These are phyloP conservation scores for Bombus sibiricus DNA, from an alignment of 1,140 invertebrate species.

Conservation along the genomic window DNA sequence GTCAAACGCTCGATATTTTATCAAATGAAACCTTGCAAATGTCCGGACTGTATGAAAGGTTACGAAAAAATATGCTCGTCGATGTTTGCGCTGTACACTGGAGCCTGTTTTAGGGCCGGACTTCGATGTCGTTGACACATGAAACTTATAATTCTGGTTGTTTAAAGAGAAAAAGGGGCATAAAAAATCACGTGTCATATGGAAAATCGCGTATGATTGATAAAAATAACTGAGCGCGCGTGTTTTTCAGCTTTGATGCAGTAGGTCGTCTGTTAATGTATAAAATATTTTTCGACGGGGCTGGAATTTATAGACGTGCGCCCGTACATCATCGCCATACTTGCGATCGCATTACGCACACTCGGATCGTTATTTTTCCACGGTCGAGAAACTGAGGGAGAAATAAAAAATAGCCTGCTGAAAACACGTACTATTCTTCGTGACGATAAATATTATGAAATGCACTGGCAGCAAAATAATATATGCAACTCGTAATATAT, in stretches of 20 bases:
- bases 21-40: too few species aligned
- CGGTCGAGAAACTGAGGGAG: neutral
- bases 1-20: too few species aligned
- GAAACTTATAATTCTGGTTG: neutral
- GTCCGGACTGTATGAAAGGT: neutral
- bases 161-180: neutral
- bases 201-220: constrained; percentile 20
- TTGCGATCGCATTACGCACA: constrained; percentile 30
- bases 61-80: neutral
- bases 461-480: neutral
- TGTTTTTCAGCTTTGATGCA: neutral
- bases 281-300: constrained; percentile 29
- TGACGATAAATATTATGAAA: constrained; percentile 26
- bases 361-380: constrained; percentile 22
- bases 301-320: constrained; percentile 24
- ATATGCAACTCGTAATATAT: neutral
- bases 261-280: constrained; percentile 23
- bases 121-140: neutral
- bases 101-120: neutral
- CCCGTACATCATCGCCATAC: constrained; percentile 4
- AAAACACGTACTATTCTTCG: constrained; percentile 1
- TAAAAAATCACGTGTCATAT: neutral
- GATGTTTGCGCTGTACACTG: neutral
- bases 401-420: constrained; percentile 8
- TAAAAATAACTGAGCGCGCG: constrained; percentile 20